Evolutionary conservation across 2,797 vertebrate genomes (phyloP).

Genomic region (Sebastes iracundus): DNA sequence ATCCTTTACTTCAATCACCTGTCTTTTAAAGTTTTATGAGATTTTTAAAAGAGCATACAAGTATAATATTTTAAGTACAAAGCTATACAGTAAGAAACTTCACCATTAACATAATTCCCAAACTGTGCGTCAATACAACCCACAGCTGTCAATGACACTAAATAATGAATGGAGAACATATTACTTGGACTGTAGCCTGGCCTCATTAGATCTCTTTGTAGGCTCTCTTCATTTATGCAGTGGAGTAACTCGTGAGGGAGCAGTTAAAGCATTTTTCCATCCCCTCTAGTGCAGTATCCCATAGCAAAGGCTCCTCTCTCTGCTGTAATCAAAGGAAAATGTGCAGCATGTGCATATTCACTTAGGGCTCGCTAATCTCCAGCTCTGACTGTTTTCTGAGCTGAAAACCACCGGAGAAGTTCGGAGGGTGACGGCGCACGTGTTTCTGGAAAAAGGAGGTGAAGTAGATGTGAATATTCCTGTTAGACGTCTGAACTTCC

Average conservation of each 20-base stretch:
- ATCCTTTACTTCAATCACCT: neutral
- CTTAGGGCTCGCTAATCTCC: conserved; percentile 64
- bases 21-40: neutral
- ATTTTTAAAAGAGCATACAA: neutral
- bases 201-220: conserved; percentile 59
- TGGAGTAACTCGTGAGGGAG: conserved; percentile 46
- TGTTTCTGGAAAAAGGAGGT: conserved; percentile 21
- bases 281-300: conserved; percentile 37
- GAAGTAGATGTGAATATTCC: conserved; percentile 28
- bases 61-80: neutral
- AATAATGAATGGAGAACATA: conserved; percentile 64
- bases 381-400: conserved; percentile 36
- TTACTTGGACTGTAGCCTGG: conserved; percentile 38
- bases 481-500: conserved; percentile 38
- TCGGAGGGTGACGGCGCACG: neutral
- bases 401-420: conserved; percentile 26
- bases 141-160: conserved; percentile 39
- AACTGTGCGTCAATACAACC: conserved; percentile 14
- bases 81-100: neutral
- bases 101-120: neutral
- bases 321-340: conserved; percentile 68
- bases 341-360: conserved; percentile 64
- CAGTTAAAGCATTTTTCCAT: conserved; percentile 49
- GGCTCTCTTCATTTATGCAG: conserved; percentile 42
- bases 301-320: conserved; percentile 41